Percentiles rank a stretch among this genome's conserved stretches.
phyloP scores from a whole-genome alignment of 2,113 vertebrate species.

The Tragulus kanchil region DNA sequence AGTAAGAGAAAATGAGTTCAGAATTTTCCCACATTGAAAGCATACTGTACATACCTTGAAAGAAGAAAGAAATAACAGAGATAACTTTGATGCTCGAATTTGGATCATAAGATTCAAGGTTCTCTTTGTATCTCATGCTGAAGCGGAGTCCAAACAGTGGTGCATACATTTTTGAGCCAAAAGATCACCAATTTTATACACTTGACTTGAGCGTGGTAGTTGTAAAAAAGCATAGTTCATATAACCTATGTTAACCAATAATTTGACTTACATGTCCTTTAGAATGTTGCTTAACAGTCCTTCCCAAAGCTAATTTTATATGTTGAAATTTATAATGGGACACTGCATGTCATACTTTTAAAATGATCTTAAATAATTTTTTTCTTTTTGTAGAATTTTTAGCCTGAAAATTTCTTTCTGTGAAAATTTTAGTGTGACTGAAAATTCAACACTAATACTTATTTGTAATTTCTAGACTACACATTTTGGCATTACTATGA shows the following conservation, averaged over 20 bases:
- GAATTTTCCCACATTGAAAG: slow-evolving; percentile 53
- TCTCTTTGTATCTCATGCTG: slow-evolving; percentile 74
- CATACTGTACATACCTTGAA: slow-evolving; percentile 58
- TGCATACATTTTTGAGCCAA: slow-evolving; percentile 60
- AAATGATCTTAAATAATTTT: background rate
- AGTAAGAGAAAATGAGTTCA: slow-evolving; percentile 41
- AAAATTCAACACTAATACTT: slow-evolving; percentile 17
- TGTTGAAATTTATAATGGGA: background rate
- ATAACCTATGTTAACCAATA: background rate
- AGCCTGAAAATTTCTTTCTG: slow-evolving; percentile 31
- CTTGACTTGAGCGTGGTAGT: background rate
- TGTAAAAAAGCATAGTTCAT: background rate
- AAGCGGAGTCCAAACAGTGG: slow-evolving; percentile 76
- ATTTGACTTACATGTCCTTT: background rate
- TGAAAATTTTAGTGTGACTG: slow-evolving; percentile 59
- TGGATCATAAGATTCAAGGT: slow-evolving; percentile 79
- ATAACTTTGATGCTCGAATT: slow-evolving; percentile 47
- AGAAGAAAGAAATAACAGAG: slow-evolving; percentile 82
- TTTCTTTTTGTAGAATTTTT: slow-evolving; percentile 3
- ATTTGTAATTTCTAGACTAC: slow-evolving; percentile 60
- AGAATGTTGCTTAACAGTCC: background rate
- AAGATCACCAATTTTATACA: background rate
- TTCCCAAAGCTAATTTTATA: background rate
- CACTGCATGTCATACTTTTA: background rate
- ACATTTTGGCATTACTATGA: slow-evolving; percentile 58